Conservation (phyloP, 2,797 vertebrate genomes). For the Hoplostethus mediterraneus region DNA sequence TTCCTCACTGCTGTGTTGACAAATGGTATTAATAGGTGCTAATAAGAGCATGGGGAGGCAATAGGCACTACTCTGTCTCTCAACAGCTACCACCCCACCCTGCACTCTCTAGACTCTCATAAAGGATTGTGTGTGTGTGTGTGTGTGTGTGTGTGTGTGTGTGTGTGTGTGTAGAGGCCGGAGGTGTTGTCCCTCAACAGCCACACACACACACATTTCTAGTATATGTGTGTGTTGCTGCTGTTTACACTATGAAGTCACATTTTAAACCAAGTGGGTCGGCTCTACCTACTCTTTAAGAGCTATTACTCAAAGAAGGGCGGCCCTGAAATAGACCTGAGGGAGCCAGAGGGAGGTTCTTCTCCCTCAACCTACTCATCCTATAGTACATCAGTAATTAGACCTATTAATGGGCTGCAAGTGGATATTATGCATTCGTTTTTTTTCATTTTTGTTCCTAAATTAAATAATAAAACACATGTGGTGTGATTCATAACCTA, state of each 20-base stretch:
- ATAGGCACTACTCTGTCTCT: conserved; percentile 14
- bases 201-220: neutral
- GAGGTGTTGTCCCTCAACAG: conserved; percentile 1
- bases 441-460: too few relatives aligned
- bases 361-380: conserved; percentile 31
- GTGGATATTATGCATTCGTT: too few relatives aligned
- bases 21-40: conserved; percentile 35
- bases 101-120: conserved; percentile 2
- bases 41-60: conserved; percentile 24
- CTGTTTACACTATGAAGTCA: neutral
- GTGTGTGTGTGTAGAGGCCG: conserved; percentile 7
- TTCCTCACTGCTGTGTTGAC: conserved; percentile 32
- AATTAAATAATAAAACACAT: too few relatives aligned
- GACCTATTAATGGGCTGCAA: neutral
- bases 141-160: conserved; percentile 22
- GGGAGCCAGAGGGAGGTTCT: neutral
- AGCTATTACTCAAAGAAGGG: conserved; percentile 11
- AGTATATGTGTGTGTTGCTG: neutral
- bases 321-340: too few relatives aligned
- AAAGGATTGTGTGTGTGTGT: neutral
- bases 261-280: neutral
- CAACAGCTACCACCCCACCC: neutral
- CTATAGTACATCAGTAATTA: conserved; percentile 21
- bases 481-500: neutral
- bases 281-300: neutral